Base-by-base conservation (phyloP, 37 sponge, comb jelly and placozoan genomes). In the Aphrocallistes beatrix region DNA sequence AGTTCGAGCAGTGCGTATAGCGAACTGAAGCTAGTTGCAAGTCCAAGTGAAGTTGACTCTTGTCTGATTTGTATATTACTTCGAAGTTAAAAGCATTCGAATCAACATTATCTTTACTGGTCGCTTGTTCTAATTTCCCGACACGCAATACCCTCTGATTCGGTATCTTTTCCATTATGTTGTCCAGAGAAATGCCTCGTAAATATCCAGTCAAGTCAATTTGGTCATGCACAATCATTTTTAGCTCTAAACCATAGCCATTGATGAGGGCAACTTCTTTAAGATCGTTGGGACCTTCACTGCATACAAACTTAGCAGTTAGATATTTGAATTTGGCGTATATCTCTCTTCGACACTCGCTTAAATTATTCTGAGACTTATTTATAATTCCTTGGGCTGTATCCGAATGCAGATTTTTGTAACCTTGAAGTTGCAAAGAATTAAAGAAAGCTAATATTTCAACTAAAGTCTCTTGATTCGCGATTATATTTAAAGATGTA, bases 1-100 rank as follows among this genome's bases (percentile, higher is more conserved):
- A 92, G 48, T 88, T 84, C 25, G 85, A 89, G 23, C 91, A 90
- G 84, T 96, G 96, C 0, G 91, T 86, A 83, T 96, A 96, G 36
- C 85, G 90, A 17, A 94, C 88, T 25, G 96, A 85, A 6, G 96
- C 93, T 19, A 96, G 82, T 25, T 39, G 85, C 19, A 83, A 87
- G 16, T 38, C 51, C 9, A 96, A 36, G 36, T 85, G 1, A 13
- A 60, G 75, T 28, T 60, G 8, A 25, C n/a, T 60, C 3, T 21
- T 6, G 3, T 32, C 3, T 13, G 75, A 60, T 3, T 60, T 3
- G n/a, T 60, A 60, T 19, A 60, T 21, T 25, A 60, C 75, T 13
- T 60, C 3, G 75, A 60, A 60, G 3, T 3, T 60, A 28, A 60
- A 60, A 25, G 75, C 75, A 60, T 60, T 60, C 75, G 10, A 19